Evolutionary conservation across 2,888 invertebrate species (phyloP).

Genomic region (Odontocerum albicorne): DNA sequence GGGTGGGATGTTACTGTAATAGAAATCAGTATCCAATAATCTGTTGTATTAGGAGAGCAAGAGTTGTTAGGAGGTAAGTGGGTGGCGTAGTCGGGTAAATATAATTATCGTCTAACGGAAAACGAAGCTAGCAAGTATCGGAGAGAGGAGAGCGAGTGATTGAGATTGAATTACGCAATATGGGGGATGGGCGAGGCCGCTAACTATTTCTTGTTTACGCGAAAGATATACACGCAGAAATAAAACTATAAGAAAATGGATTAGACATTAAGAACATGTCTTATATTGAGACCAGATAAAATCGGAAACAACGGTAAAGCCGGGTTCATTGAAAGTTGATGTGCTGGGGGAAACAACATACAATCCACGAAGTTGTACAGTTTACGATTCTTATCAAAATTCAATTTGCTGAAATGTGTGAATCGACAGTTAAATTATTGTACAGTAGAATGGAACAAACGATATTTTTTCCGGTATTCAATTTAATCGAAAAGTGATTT

Average conservation of each 20-base stretch:
- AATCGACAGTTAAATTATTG: no score
- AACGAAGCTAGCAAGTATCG: conserved; percentile 17
- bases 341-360: neutral
- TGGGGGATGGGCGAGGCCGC: conserved; percentile 19
- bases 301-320: conserved; percentile 8
- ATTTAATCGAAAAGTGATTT: no score
- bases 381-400: no score
- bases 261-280: conserved; percentile 9
- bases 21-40: conserved; percentile 14
- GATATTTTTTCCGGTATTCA: no score
- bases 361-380: neutral
- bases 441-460: no score
- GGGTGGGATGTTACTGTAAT: neutral
- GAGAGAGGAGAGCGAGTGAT: conserved; percentile 28
- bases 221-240: conserved; percentile 12
- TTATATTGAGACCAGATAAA: no score
- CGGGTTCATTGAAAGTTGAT: conserved; percentile 7
- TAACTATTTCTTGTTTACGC: conserved; percentile 21
- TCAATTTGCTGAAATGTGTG: no score
- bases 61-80: conserved; percentile 21
- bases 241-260: conserved; percentile 25
- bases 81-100: conserved; percentile 24
- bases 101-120: conserved; percentile 33
- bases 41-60: conserved; percentile 17
- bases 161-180: conserved; percentile 33